These are phyloP conservation scores for Diadophis punctatus DNA, from an alignment of 2,113 vertebrate genomes.

Conservation along the genomic window DNA sequence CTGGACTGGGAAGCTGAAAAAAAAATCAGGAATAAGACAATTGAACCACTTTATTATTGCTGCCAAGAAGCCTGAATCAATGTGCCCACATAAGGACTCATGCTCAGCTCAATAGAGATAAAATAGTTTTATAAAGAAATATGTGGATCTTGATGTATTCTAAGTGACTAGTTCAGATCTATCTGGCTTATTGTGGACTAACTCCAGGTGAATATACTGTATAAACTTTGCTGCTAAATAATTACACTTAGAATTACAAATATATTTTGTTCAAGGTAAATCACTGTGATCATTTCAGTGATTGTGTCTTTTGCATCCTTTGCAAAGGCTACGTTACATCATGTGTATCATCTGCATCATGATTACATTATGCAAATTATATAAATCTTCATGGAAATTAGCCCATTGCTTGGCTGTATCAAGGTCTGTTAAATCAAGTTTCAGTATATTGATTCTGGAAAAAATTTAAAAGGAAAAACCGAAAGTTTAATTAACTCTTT, in stretches of 20 bases:
- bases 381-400: not conserved
- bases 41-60: not conserved
- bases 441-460: not conserved
- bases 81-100: not conserved
- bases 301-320: not conserved
- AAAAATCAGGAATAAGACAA: not conserved
- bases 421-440: not conserved
- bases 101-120: not conserved
- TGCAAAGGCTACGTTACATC: not conserved
- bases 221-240: not conserved
- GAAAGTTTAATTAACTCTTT: too few species aligned
- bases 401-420: not conserved
- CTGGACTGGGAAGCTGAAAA: not conserved
- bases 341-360: not conserved
- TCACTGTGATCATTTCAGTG: not conserved
- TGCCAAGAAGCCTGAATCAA: not conserved
- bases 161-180: not conserved
- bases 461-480: not conserved
- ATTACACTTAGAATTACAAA: not conserved
- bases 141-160: not conserved
- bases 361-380: not conserved
- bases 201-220: not conserved
- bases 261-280: not conserved
- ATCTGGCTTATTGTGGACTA: not conserved
- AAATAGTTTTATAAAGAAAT: not conserved